Evolutionary conservation across 2,797 vertebrate genomes (phyloP).

Genomic region (Chromis chromis): DNA sequence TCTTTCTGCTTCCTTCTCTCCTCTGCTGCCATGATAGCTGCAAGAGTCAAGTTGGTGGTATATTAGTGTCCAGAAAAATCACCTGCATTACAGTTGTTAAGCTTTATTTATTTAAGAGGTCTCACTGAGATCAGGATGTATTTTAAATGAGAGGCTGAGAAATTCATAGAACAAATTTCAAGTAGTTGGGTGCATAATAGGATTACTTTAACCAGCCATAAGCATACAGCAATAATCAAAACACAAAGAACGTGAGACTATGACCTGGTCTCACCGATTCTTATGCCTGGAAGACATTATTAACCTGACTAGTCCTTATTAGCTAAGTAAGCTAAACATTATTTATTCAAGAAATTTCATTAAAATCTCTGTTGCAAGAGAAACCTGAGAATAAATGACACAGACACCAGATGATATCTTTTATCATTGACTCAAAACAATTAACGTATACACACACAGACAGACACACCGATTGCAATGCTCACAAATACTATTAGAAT

Average conservation of each 20-base stretch:
- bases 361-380: not conserved
- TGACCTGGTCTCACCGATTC: not conserved
- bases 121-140: conserved; percentile 7
- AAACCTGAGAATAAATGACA: not conserved
- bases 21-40: conserved; percentile 98
- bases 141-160: conserved; percentile 11
- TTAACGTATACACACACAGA: not conserved
- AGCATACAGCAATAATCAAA: not conserved
- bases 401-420: not conserved
- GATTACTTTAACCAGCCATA: not conserved
- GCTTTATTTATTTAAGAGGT: conserved; percentile 33
- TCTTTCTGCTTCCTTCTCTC: conserved; percentile 98
- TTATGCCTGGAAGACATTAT: not conserved
- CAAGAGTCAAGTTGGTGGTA: conserved; percentile 61
- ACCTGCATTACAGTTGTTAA: conserved; percentile 17
- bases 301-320: not conserved
- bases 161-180: not conserved
- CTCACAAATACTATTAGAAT: not conserved
- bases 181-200: not conserved
- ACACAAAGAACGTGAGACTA: not conserved
- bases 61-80: conserved; percentile 38
- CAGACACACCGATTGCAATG: not conserved
- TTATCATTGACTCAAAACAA: not conserved
- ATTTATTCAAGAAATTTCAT: not conserved
- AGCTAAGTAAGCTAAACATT: not conserved